Evolutionary conservation across 2,888 invertebrate species (phyloP).

Genomic region (Ryuthela nishihirai): DNA sequence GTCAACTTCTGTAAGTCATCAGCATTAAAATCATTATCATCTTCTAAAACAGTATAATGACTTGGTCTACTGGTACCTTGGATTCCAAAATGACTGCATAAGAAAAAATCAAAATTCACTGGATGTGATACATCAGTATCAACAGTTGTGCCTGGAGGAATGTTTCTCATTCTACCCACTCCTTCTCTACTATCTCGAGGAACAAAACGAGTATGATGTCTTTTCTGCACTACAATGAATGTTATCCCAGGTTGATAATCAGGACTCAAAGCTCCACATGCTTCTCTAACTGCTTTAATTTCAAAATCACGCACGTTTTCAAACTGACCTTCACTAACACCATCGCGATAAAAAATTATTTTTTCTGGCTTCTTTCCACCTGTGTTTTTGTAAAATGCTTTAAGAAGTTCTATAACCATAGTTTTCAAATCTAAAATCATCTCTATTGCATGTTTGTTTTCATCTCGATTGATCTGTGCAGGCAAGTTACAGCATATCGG

Average conservation of each 20-base stretch:
- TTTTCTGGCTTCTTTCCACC: constrained; percentile 56
- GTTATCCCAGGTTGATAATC: constrained; percentile 72
- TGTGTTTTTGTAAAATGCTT: constrained; percentile 57
- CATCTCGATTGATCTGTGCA: constrained; percentile 62
- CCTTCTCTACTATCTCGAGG: constrained; percentile 34
- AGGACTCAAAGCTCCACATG: constrained; percentile 58
- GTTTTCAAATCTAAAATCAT: constrained; percentile 58
- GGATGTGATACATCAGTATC: constrained; percentile 82
- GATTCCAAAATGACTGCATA: constrained; percentile 63
- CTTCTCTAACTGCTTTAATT: constrained; percentile 57
- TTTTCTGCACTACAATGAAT: constrained; percentile 91
- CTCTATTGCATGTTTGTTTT: constrained; percentile 45
- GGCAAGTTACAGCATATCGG: constrained; percentile 60
- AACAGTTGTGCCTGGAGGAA: constrained; percentile 81
- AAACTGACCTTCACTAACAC: constrained; percentile 84
- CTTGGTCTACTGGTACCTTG: constrained; percentile 48
- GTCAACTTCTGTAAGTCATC: constrained; percentile 42
- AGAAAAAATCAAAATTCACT: constrained; percentile 80
- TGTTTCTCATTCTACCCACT: constrained; percentile 58
- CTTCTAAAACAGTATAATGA: constrained; percentile 41
- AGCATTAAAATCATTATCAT: constrained; percentile 41
- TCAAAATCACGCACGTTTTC: constrained; percentile 57
- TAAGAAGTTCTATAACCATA: constrained; percentile 64
- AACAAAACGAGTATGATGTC: constrained; percentile 79
- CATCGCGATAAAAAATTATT: constrained; percentile 73